Evolutionary conservation across 2,888 invertebrate genomes (phyloP), one percentile per base, ranked within the genome.

Genomic region (Amitus sp.): DNA sequence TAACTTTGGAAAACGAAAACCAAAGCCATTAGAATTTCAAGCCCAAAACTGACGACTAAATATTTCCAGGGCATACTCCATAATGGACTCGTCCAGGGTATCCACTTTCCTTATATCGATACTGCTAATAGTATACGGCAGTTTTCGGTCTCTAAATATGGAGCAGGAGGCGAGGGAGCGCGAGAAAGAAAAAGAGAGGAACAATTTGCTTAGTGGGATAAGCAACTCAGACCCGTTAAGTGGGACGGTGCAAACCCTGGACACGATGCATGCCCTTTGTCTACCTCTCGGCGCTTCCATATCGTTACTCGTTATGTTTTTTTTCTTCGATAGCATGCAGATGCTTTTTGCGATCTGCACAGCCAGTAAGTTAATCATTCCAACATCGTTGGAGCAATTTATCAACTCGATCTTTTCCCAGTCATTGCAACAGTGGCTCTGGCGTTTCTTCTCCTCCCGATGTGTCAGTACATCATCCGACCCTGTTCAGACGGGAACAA

Each of bases 291-390:
- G 96, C 77, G 97, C 98, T 73, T 97, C 97, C 66, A 91, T 96
- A 73, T 97, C 97, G 62, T 87, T 98, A 67, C 90, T 98, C 63
- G 90, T 98, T 77, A 98, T 98, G 97, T 98, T 98, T 84, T 96
- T 98, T 87, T 98, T 97, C 85, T 98, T 98, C 81, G 98, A 98
- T 85, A 97, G 97, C 55, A 96, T 98, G 93, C 98, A 98, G 85
- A 94, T 94, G 87, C 89, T 91, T 73, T 96, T 92, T 86, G 96
- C 94, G 67, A 95, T 97, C 75, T 97, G 96, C 82, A 98, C 98
- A 76, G 97, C 98, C 79, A 95, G 97, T 97, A 84, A 90, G 92
- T 48, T 52, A 34, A n/a, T n/a, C n/a, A n/a, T n/a, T n/a, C n/a
- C n/a, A n/a, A n/a, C n/a, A n/a, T n/a, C n/a, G n/a, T n/a, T n/a